Evolutionary conservation across 2,797 vertebrate genomes (phyloP), one percentile per base, ranked within the genome.

Genomic region (Pagetopsis macropterus): DNA sequence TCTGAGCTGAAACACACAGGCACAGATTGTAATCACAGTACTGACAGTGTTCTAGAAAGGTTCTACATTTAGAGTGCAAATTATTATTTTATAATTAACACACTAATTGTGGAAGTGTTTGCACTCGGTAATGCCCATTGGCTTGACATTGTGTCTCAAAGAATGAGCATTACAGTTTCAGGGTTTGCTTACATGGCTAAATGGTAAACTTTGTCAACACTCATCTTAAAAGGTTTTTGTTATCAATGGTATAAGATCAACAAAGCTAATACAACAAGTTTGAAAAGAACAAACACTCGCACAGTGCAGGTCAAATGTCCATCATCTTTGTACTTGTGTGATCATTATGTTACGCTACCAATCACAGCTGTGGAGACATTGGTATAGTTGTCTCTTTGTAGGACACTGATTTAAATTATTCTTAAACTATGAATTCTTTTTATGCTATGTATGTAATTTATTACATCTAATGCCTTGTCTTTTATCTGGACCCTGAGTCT

Each of bases 1-100:
- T 97, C 64, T 84, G 95, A 75, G 94, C 97, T 98, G 94, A 41
- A 84, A 77, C 23, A 76, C 9, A 61, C 11, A 63, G 13, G 54
- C 58, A 56, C 54, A 57, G 1, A 59, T 12, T 21, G 31, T 60
- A 11, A 70, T 14, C 40, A 63, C 51, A 4, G 40, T 5, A n/a
- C 21, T 16, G 23, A 14, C 44, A 56, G 21, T 52, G 62, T 58
- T 44, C 1, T 45, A 54, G 9, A 71, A 64, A 57, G 46, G 8
- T 21, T 41, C 9, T n/a, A 55, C 9, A 33, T 51, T 37, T 40
- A n/a, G 14, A 33, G 17, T 55, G 0, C 41, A 4, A 8, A 17
- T 15, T 3, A 52, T 50, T 49, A 27, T 56, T 31, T 61, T 10
- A 27, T 41, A 67, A 44, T 58, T 31, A 37, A 48, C 15, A 60